A percentile compares a stretch with the other conserved stretches of the same genome.
Evolutionary conservation across 2,888 invertebrate species (phyloP).

Genomic region (Diabrotica balteata): DNA sequence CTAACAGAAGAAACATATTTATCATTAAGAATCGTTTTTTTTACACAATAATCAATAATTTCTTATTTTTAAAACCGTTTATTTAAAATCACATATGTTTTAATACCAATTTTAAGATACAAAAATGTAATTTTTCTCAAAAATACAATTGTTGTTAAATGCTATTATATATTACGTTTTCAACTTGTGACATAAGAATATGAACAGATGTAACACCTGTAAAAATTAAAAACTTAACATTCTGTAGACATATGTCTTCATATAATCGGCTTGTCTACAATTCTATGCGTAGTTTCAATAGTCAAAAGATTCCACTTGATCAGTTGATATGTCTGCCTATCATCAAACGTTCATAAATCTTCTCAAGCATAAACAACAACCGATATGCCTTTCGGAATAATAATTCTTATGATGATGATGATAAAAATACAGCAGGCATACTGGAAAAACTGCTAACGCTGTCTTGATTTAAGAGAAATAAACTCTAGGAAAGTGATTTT

Average conservation of each 20-base stretch:
- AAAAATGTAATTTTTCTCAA: background rate
- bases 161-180: background rate
- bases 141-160: background rate
- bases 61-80: no score
- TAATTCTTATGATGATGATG: constrained; percentile 12
- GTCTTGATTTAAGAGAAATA: no score
- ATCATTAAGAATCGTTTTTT: no score
- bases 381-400: constrained; percentile 20
- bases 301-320: background rate
- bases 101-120: no score
- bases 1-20: no score
- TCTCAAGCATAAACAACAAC: constrained; percentile 19
- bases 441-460: constrained; percentile 3
- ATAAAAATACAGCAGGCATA: constrained; percentile 8
- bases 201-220: background rate
- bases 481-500: background rate
- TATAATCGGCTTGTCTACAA: constrained; percentile 1
- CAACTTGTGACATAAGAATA: background rate
- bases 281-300: background rate
- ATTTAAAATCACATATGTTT: no score
- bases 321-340: constrained; percentile 13
- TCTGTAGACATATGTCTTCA: constrained; percentile 18
- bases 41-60: no score
- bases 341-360: constrained; percentile 18
- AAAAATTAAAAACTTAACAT: constrained; percentile 17